These are phyloP conservation scores for Nymphalis c-album DNA, from an alignment of 2,888 invertebrate species.

Conservation along the genomic window DNA sequence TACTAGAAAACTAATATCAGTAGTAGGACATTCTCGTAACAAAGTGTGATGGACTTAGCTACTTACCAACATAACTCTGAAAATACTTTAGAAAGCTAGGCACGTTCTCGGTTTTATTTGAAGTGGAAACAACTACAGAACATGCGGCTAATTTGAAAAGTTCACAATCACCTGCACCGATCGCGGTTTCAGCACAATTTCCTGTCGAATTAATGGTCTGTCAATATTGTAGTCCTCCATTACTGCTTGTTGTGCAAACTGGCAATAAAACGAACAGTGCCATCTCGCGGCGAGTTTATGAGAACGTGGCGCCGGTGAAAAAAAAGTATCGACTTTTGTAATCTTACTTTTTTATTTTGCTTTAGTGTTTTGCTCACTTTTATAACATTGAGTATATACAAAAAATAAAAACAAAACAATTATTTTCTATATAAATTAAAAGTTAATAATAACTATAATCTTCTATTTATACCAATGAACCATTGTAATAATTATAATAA, in stretches of 20 bases:
- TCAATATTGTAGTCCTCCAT: slow-evolving; percentile 79
- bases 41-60: background rate
- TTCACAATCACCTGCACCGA: slow-evolving; percentile 77
- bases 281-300: slow-evolving; percentile 71
- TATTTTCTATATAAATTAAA: too few relatives aligned
- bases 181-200: slow-evolving; percentile 77
- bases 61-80: background rate
- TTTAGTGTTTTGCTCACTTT: background rate
- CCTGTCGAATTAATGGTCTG: slow-evolving; percentile 80
- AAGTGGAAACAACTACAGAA: slow-evolving; percentile 67
- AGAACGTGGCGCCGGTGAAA: slow-evolving; percentile 55
- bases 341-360: slow-evolving; percentile 18
- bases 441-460: too few relatives aligned
- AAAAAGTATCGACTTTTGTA: slow-evolving; percentile 13
- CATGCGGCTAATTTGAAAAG: slow-evolving; percentile 80
- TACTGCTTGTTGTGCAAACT: slow-evolving; percentile 75
- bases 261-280: slow-evolving; percentile 70
- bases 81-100: slow-evolving; percentile 48
- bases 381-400: background rate
- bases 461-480: too few relatives aligned
- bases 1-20: slow-evolving; percentile 9
- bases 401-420: too few relatives aligned
- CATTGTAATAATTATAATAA: too few relatives aligned
- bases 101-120: slow-evolving; percentile 53
- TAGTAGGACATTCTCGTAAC: background rate